Evolutionary conservation across 2,113 vertebrate genomes (phyloP), one percentile per base, ranked within the genome.

Genomic region (Cephalophus harveyi): DNA sequence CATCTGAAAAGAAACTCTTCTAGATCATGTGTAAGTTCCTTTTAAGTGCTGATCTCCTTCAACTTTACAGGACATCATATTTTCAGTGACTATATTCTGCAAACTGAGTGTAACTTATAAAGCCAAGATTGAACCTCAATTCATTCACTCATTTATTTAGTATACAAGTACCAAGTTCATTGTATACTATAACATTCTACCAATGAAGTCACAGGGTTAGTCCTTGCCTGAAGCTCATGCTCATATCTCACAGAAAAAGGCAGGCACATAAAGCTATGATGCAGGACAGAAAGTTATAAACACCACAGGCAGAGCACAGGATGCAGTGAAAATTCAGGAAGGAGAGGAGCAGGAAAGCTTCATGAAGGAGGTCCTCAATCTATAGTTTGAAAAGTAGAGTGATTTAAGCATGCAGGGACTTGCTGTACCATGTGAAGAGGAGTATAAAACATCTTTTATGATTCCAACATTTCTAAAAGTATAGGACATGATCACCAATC

Each of bases 391-490:
- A 81, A 94, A 81, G 43, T 59, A 52, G 36, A 6, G 27, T 78
- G 40, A 84, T 87, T 90, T 93, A 55, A 33, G 28, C 79, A 97
- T 28, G 6, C 59, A 46, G 46, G 83, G 11, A 88, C 19, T 55
- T 85, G 13, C 36, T 76, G 40, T 40, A 48, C 21, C 3, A 5
- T 16, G 28, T 87, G 50, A 83, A 87, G 28, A 96, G 5, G 40
- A 79, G 4, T n/a, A 2, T 95, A 74, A 87, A 87, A 60, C 48
- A 92, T 76, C 79, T 95, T 96, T 94, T 85, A 91, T 64, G 48
- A 96, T 50, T 59, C 46, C 33, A 50, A 7, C 46, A 54, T 97
- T 95, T 86, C 88, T 76, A 5, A 93, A 97, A 94, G 57, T 81
- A 89, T n/a, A 84, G 12, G 55, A 86, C 13, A 52, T 82, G 55